A percentile compares a stretch with the other conserved stretches of the same genome.
Evolutionary conservation across 2,113 vertebrate species (phyloP).

Genomic region (Cynocephalus volans): DNA sequence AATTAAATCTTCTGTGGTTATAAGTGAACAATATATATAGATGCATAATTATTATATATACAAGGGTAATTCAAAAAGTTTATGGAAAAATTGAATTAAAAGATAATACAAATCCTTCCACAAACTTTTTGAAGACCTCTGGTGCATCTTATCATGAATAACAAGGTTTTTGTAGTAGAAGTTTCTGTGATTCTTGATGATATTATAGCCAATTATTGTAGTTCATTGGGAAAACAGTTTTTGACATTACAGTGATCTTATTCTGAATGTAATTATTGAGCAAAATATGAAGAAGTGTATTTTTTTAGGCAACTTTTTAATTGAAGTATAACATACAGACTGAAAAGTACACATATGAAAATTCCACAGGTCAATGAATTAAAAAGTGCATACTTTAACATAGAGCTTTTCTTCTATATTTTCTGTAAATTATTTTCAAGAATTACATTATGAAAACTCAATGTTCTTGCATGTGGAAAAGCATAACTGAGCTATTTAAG

Average conservation of each 20-base stretch:
- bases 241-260: neutral
- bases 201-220: neutral
- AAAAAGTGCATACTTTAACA: neutral
- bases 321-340: too few species aligned
- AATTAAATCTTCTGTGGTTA: neutral
- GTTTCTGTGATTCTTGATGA: neutral
- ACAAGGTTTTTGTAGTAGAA: neutral
- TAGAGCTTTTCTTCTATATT: neutral
- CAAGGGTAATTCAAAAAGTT: too few species aligned
- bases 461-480: neutral
- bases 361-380: too few species aligned
- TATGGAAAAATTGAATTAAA: too few species aligned
- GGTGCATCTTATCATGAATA: neutral
- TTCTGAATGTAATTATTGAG: neutral
- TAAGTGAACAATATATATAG: neutral
- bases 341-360: too few species aligned
- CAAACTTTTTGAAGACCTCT: too few species aligned
- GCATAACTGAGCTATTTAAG: neutral
- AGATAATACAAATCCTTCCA: too few species aligned
- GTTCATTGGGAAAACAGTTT: neutral
- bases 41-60: neutral
- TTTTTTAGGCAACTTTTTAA: too few species aligned
- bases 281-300: neutral
- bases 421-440: neutral
- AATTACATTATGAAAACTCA: neutral